Evolutionary conservation across 2,888 invertebrate species (phyloP).

Genomic region (Archips crataeganus): DNA sequence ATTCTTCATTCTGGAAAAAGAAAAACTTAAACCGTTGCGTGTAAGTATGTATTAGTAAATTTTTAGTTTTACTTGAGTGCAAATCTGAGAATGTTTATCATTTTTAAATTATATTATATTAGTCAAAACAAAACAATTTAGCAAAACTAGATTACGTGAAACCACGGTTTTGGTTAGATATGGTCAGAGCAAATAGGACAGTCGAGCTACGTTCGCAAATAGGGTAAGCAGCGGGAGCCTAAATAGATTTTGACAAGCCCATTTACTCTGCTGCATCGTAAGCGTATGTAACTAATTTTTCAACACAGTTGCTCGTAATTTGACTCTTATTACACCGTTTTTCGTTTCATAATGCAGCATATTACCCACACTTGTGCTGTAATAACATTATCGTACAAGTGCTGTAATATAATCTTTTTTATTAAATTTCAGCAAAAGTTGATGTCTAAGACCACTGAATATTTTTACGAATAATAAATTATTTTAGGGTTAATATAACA

Average conservation of each 20-base stretch:
- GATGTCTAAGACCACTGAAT: too few species aligned
- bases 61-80: neutral
- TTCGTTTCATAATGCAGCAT: too few species aligned
- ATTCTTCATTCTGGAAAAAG: too few species aligned
- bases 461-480: too few species aligned
- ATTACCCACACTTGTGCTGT: too few species aligned
- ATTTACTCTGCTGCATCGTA: neutral
- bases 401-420: too few species aligned
- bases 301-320: too few species aligned
- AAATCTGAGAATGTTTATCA: neutral
- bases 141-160: neutral
- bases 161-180: neutral
- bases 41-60: neutral
- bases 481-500: too few species aligned
- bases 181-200: neutral
- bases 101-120: neutral
- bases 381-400: too few species aligned
- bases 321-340: too few species aligned
- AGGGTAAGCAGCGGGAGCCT: neutral
- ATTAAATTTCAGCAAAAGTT: too few species aligned
- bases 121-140: neutral
- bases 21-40: too few species aligned
- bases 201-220: neutral
- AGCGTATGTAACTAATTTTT: neutral
- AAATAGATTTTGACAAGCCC: slow-evolving; percentile 5